Evolutionary conservation across 2,113 vertebrate species (phyloP), one percentile per base, ranked within the genome.

Genomic region (Onychostoma macrolepis): DNA sequence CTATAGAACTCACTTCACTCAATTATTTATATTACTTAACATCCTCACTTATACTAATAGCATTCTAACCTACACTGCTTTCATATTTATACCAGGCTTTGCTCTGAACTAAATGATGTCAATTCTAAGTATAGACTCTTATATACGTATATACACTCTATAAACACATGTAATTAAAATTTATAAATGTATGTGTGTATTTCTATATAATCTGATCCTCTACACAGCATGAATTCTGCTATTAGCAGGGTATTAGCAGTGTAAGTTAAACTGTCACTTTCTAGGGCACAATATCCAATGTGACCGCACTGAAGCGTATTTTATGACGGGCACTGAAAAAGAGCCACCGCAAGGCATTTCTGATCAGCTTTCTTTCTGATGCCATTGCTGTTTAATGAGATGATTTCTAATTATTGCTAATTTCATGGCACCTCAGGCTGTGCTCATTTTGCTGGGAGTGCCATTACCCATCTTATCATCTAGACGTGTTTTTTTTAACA

Each of bases 371-470:
- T 86, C 63, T 69, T 89, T 87, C 88, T 72, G 41, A 3, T 83
- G 86, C 89, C 86, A 58, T 85, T 80, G 53, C 83, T 85, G 90
- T 82, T 82, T 93, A 91, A 93, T 91, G 90, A 93, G 90, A 92
- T 87, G 82, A 91, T 91, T 92, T 91, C 89, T 91, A 89, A 92
- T 93, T 91, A 92, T 88, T 45, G 45, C 78, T 87, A 88, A 90
- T 90, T 90, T 86, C 10, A 10, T 86, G 69, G 80, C 77, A 75
- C 85, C 65, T 85, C 33, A 81, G 71, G 82, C 86, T 26, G 80
- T 85, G 11, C 45, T 76, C 81, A 56, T 53, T 87, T 45, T 69
- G 65, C 77, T 50, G 50, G 43, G 69, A 77, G 67, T 43, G 75
- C 41, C 48, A 69, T 90, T 86, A 88, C 71, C 61, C 33, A 77